Conservation (phyloP, 2,113 vertebrate genomes). For the Paedocypris sp. region DNA sequence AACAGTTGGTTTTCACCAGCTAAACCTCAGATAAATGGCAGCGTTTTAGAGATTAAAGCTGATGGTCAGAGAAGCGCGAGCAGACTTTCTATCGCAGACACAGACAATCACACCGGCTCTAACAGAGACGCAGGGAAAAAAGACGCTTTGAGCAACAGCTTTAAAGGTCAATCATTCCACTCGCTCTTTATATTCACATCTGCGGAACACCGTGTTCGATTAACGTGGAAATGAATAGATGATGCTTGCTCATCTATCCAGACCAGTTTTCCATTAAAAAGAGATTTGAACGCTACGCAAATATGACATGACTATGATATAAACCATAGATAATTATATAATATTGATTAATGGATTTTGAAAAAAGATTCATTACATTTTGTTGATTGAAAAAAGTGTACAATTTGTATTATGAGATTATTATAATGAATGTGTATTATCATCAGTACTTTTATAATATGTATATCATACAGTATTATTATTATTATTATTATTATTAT, state of each 20-base stretch:
- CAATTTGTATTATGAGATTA: too few relatives aligned
- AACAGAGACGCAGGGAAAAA: conserved; percentile 1
- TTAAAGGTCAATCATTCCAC: neutral
- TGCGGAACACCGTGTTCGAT: neutral
- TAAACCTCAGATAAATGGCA: conserved; percentile 5
- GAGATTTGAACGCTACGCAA: too few relatives aligned
- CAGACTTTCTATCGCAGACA: conserved; percentile 17
- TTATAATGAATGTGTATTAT: too few relatives aligned
- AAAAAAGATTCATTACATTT: too few relatives aligned
- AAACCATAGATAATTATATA: too few relatives aligned
- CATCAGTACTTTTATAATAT: too few relatives aligned
- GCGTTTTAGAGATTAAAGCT: conserved; percentile 21
- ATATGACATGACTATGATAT: too few relatives aligned
- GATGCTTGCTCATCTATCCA: neutral
- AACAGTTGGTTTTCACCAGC: conserved; percentile 5
- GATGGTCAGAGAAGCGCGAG: conserved; percentile 18
- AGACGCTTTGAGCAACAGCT: neutral
- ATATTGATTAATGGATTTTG: too few relatives aligned
- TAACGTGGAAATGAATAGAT: neutral
- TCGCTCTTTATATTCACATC: neutral
- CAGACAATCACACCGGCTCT: neutral
- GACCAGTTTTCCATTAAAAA: neutral
- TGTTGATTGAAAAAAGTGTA: too few relatives aligned
- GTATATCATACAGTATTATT: too few relatives aligned
- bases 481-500: too few relatives aligned